Evolutionary conservation across 53 echinoderm and acorn worm species (phyloP), one percentile per base, ranked within the genome.

Genomic region (Glandiceps talaboti): DNA sequence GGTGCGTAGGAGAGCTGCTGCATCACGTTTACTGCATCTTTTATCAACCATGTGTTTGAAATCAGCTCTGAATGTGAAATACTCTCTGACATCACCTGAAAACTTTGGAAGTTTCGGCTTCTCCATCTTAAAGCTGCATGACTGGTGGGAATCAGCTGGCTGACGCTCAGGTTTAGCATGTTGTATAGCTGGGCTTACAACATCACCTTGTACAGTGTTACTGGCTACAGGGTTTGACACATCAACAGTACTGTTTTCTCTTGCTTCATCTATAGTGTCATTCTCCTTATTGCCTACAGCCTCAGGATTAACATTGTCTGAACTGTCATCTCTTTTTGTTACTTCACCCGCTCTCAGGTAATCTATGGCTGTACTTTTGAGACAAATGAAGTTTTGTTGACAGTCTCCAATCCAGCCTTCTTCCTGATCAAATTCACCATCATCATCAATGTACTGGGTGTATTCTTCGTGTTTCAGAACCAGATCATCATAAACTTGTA

Each of bases 101-200:
- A 85, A 89, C 80, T 73, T 85, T n/a, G 89, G 89, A 27, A 89
- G 28, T 73, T 85, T 87, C 29, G 85, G 90, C 76, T 83, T 85
- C 73, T 88, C 88, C 73, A 87, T 31, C 30, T 80, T 82, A 31
- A 81, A 74, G 20, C 73, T 82, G 29, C 75, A 30, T 0, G 1
- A 27, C n/a, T n/a, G n/a, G n/a, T n/a, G n/a, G n/a, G n/a, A n/a
- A 33, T 64, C 64, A 1, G 26, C 29, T 12, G 6, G 28, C 20
- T 64, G 81, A 0, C 1, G 26, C 25, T 81, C 73, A 73, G 29
- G 0, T 6, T 1, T 14, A 64, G 28, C 74, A 6, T 81, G 30
- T 6, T 29, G 27, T 64, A 27, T 20, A 33, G 33, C 32, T 6
- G 27, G 32, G 32, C 27, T 14, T n/a, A n/a, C n/a, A n/a, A 26